These are phyloP conservation scores for Sarcophaga peregrina DNA, from an alignment of 1,140 invertebrate species.

Conservation along the genomic window DNA sequence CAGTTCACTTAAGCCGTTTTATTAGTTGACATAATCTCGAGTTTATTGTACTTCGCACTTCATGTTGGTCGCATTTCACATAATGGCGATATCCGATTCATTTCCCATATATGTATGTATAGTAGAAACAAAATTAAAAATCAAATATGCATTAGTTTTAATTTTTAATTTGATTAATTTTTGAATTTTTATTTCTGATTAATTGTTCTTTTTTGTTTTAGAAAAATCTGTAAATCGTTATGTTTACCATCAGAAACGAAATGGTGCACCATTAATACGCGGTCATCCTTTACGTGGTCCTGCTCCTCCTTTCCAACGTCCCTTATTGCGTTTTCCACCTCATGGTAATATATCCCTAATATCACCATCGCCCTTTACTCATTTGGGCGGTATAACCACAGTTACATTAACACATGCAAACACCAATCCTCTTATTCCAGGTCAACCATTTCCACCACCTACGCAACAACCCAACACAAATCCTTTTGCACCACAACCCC, in stretches of 20 bases:
- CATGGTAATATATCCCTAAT: slow-evolving; percentile 47
- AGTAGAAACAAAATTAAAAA: no score
- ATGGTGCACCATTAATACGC: slow-evolving; percentile 36
- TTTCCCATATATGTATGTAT: no score
- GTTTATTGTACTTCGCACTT: not conserved
- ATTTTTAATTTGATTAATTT: not conserved
- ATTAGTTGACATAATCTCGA: no score
- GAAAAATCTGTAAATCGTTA: slow-evolving; percentile 18
- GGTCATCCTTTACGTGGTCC: slow-evolving; percentile 40
- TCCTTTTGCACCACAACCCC: slow-evolving; percentile 49
- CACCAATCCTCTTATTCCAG: slow-evolving; percentile 50
- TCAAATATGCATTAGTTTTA: not conserved
- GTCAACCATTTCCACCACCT: slow-evolving; percentile 55
- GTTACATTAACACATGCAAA: slow-evolving; percentile 52
- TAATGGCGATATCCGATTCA: not conserved
- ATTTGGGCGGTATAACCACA: slow-evolving; percentile 46
- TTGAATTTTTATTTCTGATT: not conserved
- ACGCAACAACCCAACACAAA: slow-evolving; percentile 48
- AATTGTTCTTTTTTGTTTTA: slow-evolving; percentile 14
- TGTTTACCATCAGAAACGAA: slow-evolving; percentile 43
- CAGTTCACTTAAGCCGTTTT: no score
- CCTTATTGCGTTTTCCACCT: slow-evolving; percentile 45
- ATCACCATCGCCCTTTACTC: slow-evolving; percentile 37
- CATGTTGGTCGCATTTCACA: not conserved
- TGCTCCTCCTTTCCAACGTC: slow-evolving; percentile 40